Conservation (phyloP, 2,888 invertebrate species). For the Arrhopalites spinosus region DNA sequence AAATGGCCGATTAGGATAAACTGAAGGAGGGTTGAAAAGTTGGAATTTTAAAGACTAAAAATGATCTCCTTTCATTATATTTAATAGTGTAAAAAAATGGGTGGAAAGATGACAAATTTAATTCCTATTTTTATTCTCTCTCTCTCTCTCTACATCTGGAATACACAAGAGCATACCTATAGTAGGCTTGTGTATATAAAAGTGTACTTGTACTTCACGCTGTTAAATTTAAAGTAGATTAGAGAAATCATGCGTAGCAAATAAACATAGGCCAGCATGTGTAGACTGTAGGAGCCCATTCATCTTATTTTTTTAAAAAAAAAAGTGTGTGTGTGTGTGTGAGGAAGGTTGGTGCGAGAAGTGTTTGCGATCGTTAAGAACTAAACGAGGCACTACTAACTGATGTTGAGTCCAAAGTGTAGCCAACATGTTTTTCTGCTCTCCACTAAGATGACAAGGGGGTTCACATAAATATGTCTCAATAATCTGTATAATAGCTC, state of each 20-base stretch:
- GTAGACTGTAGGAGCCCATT: background rate
- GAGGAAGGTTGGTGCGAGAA: too few relatives aligned
- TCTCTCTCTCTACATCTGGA: too few relatives aligned
- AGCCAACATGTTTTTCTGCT: too few relatives aligned
- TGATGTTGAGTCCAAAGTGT: background rate
- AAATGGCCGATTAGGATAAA: too few relatives aligned
- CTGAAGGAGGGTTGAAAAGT: too few relatives aligned
- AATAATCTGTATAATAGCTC: constrained; percentile 43
- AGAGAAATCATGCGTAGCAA: constrained; percentile 25
- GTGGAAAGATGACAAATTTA: background rate
- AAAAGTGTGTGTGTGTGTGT: background rate
- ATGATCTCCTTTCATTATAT: too few relatives aligned
- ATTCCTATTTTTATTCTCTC: background rate
- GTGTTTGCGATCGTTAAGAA: background rate
- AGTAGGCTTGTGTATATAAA: too few relatives aligned
- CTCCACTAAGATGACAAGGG: constrained; percentile 25
- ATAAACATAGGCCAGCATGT: constrained; percentile 8
- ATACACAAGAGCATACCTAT: too few relatives aligned
- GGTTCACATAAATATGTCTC: constrained; percentile 46
- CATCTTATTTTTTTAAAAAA: background rate
- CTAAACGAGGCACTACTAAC: background rate
- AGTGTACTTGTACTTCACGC: too few relatives aligned
- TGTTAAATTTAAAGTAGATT: constrained; percentile 9
- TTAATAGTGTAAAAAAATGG: too few relatives aligned
- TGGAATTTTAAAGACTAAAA: too few relatives aligned